Base-by-base conservation (phyloP, 2,113 vertebrate species). In the Scalopus aquaticus region DNA sequence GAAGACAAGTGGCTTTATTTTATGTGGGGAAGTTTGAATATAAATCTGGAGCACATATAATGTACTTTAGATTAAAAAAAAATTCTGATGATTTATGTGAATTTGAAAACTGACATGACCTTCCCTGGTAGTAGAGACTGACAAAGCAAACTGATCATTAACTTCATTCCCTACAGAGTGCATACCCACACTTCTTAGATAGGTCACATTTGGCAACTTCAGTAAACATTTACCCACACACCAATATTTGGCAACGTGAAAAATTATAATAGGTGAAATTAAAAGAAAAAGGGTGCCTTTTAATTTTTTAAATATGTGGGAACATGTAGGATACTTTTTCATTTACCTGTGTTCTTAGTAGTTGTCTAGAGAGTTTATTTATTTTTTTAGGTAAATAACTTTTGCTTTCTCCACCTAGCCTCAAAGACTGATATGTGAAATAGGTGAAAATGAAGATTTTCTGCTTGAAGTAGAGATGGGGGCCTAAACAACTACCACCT, bases 1-100 rank as follows among this genome's bases (percentile, higher is more conserved):
- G 93, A 97, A 97, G 90, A 96, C 97, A 96, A 98, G 91, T 97
- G 91, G 72, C 74, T 94, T 95, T 96, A 77, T 97, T 97, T 97
- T 97, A 97, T 97, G 85, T 74, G 42, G 95, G 58, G 79, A 96
- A 95, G 87, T 96, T 96, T 97, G 97, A 97, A 96, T 98, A 94
- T 96, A 97, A 95, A 72, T 97, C 86, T 97, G 96, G 86, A 98
- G 95, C 84, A 97, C 77, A 97, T 39, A 95, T 97, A 98, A 96
- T 97, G 83, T 58, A 95, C 81, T 97, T 97, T 85, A 78, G 13
- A 74, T 91, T 96, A 73, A 94, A 58, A 79, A 97, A 97, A 96
- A 51, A 39, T 70, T 94, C 42, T 97, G 93, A 88, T 97, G 96
- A 96, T 96, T 97, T 97, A 88, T 97, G 88, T 97, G 93, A 97